phyloP scores from a whole-genome alignment of 2,888 invertebrate genomes.

The Cosmopolites sordidus region DNA sequence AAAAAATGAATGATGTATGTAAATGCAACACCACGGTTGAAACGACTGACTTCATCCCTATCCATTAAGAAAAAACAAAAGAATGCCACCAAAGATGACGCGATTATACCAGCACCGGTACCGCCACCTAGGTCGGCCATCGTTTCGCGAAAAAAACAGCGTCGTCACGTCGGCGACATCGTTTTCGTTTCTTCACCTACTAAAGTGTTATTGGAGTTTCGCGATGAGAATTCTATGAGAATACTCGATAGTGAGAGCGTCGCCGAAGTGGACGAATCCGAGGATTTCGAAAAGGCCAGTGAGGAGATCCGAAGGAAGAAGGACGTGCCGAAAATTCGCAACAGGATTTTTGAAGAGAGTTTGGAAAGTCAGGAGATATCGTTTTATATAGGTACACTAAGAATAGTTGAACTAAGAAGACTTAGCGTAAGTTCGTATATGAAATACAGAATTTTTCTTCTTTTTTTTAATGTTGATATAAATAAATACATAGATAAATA shows the following conservation, averaged over 20 bases:
- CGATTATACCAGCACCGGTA: slow-evolving; percentile 31
- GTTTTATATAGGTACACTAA: slow-evolving; percentile 45
- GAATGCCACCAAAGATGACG: slow-evolving; percentile 9
- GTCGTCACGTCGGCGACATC: slow-evolving; percentile 58
- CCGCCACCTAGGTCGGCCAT: slow-evolving; percentile 50
- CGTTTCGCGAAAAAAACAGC: slow-evolving; percentile 50
- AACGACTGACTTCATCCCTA: slow-evolving; percentile 30
- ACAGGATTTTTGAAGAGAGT: slow-evolving; percentile 41
- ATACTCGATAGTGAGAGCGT: slow-evolving; percentile 8
- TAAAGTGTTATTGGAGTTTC: slow-evolving; percentile 50
- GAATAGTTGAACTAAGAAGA: too few species aligned
- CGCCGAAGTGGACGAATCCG: slow-evolving; percentile 16
- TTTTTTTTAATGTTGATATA: too few species aligned
- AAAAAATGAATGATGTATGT: slow-evolving; percentile 32
- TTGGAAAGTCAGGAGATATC: slow-evolving; percentile 45
- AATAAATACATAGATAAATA: too few species aligned
- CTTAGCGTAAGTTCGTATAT: too few species aligned
- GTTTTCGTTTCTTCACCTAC: slow-evolving; percentile 58
- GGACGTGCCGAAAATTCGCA: slow-evolving; percentile 40
- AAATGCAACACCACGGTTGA: slow-evolving; percentile 26
- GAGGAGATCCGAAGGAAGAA: slow-evolving; percentile 33
- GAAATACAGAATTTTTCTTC: too few species aligned
- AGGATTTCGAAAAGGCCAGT: slow-evolving; percentile 27
- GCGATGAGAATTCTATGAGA: slow-evolving; percentile 32
- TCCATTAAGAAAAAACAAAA: slow-evolving; percentile 17